Evolutionary conservation across 92 coral and sea anemone species (phyloP).

Genomic region (Bergia sp.): DNA sequence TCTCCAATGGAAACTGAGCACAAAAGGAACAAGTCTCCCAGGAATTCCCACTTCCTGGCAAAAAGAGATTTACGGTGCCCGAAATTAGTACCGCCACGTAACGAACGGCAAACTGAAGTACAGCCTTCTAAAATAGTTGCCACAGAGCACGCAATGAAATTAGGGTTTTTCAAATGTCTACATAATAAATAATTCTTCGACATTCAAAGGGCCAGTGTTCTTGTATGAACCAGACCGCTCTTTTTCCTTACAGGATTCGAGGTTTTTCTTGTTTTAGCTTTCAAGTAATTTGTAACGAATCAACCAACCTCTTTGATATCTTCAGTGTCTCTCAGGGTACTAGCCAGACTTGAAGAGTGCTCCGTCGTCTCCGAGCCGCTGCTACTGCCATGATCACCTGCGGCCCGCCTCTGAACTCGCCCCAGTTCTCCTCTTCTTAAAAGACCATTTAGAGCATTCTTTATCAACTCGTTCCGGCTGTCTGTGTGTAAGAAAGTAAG

Average conservation of each 20-base stretch:
- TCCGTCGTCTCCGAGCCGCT: slow-evolving; percentile 59
- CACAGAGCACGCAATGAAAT: no score
- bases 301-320: slow-evolving; percentile 75
- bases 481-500: slow-evolving; percentile 48
- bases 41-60: no score
- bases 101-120: no score
- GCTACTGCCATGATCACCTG: slow-evolving; percentile 52
- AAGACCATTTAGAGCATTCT: slow-evolving; percentile 72
- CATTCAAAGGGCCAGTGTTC: neutral
- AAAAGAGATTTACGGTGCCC: no score
- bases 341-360: slow-evolving; percentile 57
- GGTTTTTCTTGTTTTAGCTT: neutral
- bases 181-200: no score
- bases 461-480: slow-evolving; percentile 79
- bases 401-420: slow-evolving; percentile 32
- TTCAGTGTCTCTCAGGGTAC: slow-evolving; percentile 78
- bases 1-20: no score
- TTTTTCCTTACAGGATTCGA: neutral
- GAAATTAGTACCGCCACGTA: no score
- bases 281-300: neutral
- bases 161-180: no score
- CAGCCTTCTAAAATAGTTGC: no score
- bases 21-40: no score
- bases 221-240: neutral
- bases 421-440: slow-evolving; percentile 65